Evolutionary conservation across 92 coral and sea anemone species (phyloP), one percentile per base, ranked within the genome.

Genomic region (Bergia sp.): DNA sequence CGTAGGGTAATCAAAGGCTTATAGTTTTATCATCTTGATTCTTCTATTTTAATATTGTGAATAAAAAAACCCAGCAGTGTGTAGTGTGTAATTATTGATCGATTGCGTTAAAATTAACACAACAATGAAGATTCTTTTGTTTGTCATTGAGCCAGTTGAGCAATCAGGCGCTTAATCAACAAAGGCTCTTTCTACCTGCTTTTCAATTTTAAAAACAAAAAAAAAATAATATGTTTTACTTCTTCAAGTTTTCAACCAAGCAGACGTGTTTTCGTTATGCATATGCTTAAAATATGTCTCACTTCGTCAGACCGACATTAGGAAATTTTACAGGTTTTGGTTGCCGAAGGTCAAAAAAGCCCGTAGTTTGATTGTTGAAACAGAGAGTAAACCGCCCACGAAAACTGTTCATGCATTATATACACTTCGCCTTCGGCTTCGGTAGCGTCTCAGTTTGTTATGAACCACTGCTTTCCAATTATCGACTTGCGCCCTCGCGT

Each of bases 401-500:
- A 53, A 15, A 53, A 53, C 58, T 53, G 11, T 50, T 61, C 69
- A 61, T 4, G 8, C 7, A 20, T 13, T 61, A 18, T 20, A 61
- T 13, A 61, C n/a, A 61, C 7, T 18, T 21, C 69, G 69, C 69
- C 69, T 16, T 16, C 23, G 23, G 67, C 69, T 16, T 16, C 23
- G 23, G 67, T 16, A 15, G 67, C 5, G n/a, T 61, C 23, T 15
- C 3, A 29, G 69, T 47, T 71, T 47, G 39, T 82, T 39, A 73
- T 45, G 67, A 65, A 6, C 45, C 64, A 37, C 65, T 84, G 65
- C 29, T 45, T 84, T 71, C 20, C n/a, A 50, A 84, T 84, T 84
- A 75, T 72, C 37, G 79, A 77, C 87, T 84, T 72, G 79, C 78
- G 78, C 77, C 87, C 77, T 84, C 87, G 87, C 87, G 87, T 84